These are phyloP conservation scores for Sialis fuliginosa DNA, from an alignment of 2,888 invertebrate species.

Conservation along the genomic window DNA sequence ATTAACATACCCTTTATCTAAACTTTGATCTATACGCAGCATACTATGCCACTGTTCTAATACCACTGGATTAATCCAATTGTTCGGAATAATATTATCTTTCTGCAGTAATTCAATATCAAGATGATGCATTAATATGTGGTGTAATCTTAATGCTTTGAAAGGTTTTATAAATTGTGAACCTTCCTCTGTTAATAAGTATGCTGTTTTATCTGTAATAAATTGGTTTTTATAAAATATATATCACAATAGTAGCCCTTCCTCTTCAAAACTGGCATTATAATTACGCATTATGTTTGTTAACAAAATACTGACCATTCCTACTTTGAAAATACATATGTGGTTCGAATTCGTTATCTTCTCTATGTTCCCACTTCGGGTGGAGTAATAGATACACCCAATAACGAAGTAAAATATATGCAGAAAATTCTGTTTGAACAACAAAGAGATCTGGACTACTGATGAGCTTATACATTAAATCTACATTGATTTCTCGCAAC, in stretches of 20 bases:
- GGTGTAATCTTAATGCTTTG: slow-evolving; percentile 42
- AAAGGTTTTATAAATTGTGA: slow-evolving; percentile 41
- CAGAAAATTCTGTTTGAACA: slow-evolving; percentile 61
- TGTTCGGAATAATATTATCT: slow-evolving; percentile 50
- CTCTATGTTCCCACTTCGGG: slow-evolving; percentile 24
- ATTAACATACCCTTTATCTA: slow-evolving; percentile 42
- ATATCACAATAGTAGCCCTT: background rate
- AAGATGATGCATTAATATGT: slow-evolving; percentile 49
- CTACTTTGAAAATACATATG: slow-evolving; percentile 26
- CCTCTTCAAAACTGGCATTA: background rate
- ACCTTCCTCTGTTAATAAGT: slow-evolving; percentile 40
- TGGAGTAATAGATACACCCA: slow-evolving; percentile 44
- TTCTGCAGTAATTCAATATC: slow-evolving; percentile 46
- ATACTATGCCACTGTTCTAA: slow-evolving; percentile 52
- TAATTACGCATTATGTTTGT: background rate
- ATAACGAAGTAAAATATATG: slow-evolving; percentile 49
- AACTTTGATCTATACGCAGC: slow-evolving; percentile 47
- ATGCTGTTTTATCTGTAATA: slow-evolving; percentile 27
- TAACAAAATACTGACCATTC: slow-evolving; percentile 16
- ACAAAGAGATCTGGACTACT: slow-evolving; percentile 48
- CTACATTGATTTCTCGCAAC: slow-evolving; percentile 41
- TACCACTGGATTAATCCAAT: slow-evolving; percentile 46
- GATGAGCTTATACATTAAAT: slow-evolving; percentile 44
- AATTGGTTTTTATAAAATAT: background rate
- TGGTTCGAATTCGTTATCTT: slow-evolving; percentile 15